Percentiles rank a stretch among this genome's conserved stretches.
Evolutionary conservation across 2,888 invertebrate species (phyloP).

Genomic region (Aromia moschata): DNA sequence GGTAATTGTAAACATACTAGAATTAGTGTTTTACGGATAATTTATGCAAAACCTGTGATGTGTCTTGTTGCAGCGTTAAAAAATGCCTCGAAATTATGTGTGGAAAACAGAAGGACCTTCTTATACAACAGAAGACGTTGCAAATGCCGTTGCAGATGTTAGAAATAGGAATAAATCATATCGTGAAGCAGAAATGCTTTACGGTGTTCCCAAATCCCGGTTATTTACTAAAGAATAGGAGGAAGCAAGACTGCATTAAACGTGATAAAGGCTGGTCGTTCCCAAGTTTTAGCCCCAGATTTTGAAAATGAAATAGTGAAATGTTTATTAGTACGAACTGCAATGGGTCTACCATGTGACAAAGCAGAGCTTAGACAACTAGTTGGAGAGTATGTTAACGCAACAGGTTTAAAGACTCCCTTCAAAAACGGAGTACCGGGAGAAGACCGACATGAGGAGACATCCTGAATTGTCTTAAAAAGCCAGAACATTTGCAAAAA

Average conservation of each 20-base stretch:
- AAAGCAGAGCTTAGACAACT: background rate
- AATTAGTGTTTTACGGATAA: background rate
- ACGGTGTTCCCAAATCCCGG: conserved; percentile 1
- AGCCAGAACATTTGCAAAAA: conserved; percentile 2
- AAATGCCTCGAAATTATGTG: background rate
- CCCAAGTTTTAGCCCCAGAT: background rate
- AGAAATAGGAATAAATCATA: background rate
- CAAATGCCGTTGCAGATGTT: background rate
- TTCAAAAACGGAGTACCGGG: conserved; percentile 1
- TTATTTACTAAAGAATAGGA: conserved; percentile 8
- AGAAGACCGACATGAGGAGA: background rate
- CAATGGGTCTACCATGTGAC: background rate
- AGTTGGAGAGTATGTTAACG: background rate
- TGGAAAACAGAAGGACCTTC: background rate
- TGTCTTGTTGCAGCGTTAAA: background rate
- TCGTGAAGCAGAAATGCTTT: background rate
- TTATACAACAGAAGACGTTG: background rate
- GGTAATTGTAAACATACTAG: background rate
- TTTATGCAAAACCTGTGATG: no score
- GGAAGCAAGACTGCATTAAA: background rate
- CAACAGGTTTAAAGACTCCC: background rate
- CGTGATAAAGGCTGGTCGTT: background rate
- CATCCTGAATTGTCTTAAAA: conserved; percentile 1
- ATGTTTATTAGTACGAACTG: background rate
- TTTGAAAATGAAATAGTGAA: background rate